Percentiles rank a stretch among this genome's conserved stretches.
Conservation (phyloP, 2,888 invertebrate species). For the Yponomeuta evonymella region DNA sequence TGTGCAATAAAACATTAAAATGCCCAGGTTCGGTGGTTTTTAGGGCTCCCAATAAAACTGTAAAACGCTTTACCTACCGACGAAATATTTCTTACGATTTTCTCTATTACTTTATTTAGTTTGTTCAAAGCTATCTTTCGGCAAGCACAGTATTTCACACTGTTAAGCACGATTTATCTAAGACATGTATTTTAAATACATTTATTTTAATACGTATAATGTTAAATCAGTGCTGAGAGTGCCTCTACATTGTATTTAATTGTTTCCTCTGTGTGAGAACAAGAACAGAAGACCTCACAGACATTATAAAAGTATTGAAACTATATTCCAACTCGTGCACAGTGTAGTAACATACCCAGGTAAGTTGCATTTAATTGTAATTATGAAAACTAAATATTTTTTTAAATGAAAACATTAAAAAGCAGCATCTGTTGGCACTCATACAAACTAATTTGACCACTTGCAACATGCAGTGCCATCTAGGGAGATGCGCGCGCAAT, state of each 20-base stretch:
- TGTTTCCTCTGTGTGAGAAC: no score
- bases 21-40: not conserved
- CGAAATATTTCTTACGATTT: not conserved
- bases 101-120: not conserved
- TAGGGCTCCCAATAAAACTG: not conserved
- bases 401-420: not conserved
- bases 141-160: not conserved
- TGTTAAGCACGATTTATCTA: no score
- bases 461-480: conserved; percentile 50
- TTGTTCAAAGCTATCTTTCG: not conserved
- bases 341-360: no score
- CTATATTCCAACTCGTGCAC: no score
- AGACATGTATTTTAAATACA: no score
- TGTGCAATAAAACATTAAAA: conserved; percentile 1
- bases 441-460: conserved; percentile 35
- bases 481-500: conserved; percentile 49
- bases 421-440: conserved; percentile 54
- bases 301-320: not conserved
- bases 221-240: not conserved
- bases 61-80: not conserved
- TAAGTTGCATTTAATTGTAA: no score
- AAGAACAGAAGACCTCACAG: not conserved
- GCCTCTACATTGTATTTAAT: not conserved
- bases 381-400: not conserved
- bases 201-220: no score